Evolutionary conservation across 2,113 vertebrate genomes (phyloP), one percentile per base, ranked within the genome.

Genomic region (Cyanoramphus novaezelandiae): DNA sequence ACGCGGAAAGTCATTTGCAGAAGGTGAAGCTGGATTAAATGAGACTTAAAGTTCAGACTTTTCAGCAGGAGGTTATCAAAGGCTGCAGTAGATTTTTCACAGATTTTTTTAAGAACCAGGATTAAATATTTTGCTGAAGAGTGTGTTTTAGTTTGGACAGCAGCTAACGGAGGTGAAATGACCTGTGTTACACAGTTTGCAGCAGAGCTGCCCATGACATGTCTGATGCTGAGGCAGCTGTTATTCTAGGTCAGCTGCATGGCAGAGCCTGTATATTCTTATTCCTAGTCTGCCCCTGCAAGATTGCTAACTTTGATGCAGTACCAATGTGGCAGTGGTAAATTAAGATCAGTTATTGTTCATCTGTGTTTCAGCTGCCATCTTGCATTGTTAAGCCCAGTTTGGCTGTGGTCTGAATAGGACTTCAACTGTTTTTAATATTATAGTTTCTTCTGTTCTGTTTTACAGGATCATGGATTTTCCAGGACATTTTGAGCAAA

Each of bases 401-500:
- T 4, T 9, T 62, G 0, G 0, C 46, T 80, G 67, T 67, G 41
- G 23, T 64, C 57, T 5, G 0, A 21, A 4, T n/a, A 35, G 27
- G 41, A 44, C 33, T 44, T 75, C 35, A 72, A 20, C 13, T 27
- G 19, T 93, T 93, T 71, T 80, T 55, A 74, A 8, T 53, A 1
- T 7, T 63, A 57, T 12, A 25, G 5, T 71, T 82, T 62, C 43
- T 72, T 79, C 47, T 93, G 11, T 41, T 90, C 86, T 95, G 46
- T 92, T 82, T 97, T 95, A 6, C 46, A 97, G 99, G 98, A 98
- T 92, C 97, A 99, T 99, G 99, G 99, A 99, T 99, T 99, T 99
- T 95, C 99, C 99, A 8, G 99, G 99, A 47, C 99, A 99, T 97
- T 99, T 99, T 90, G 99, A 99, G 70, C 99, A 99, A 96, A 98